Evolutionary conservation across 2,113 vertebrate genomes (phyloP).

Genomic region (Caracal caracal): DNA sequence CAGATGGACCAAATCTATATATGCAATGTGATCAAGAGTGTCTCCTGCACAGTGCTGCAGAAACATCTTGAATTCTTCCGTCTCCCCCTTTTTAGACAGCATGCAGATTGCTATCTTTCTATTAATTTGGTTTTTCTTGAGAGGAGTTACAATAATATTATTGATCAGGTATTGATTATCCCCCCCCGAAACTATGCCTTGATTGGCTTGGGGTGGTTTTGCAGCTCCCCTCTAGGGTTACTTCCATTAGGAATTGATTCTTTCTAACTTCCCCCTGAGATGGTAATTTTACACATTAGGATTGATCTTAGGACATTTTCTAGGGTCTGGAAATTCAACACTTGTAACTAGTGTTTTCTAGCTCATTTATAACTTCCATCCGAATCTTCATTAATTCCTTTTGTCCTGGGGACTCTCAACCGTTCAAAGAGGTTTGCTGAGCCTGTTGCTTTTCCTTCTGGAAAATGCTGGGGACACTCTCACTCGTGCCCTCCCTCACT

Average conservation of each 20-base stretch:
- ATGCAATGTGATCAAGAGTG: background rate
- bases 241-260: background rate
- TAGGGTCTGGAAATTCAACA: background rate
- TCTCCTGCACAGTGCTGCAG: background rate
- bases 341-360: background rate
- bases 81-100: background rate
- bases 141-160: background rate
- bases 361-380: background rate
- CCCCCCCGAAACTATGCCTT: background rate
- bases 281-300: background rate
- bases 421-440: background rate
- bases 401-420: background rate
- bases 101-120: background rate
- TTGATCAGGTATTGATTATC: background rate
- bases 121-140: background rate
- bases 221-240: background rate
- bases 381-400: background rate
- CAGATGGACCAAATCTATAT: background rate
- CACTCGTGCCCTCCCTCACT: fast-evolving
- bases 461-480: background rate
- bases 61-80: background rate
- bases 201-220: background rate
- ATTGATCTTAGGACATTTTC: slow-evolving; percentile 3
- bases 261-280: background rate
- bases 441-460: background rate